Evolutionary conservation across 2,113 vertebrate species (phyloP), one percentile per base, ranked within the genome.

Genomic region (Bufo gargarizans): DNA sequence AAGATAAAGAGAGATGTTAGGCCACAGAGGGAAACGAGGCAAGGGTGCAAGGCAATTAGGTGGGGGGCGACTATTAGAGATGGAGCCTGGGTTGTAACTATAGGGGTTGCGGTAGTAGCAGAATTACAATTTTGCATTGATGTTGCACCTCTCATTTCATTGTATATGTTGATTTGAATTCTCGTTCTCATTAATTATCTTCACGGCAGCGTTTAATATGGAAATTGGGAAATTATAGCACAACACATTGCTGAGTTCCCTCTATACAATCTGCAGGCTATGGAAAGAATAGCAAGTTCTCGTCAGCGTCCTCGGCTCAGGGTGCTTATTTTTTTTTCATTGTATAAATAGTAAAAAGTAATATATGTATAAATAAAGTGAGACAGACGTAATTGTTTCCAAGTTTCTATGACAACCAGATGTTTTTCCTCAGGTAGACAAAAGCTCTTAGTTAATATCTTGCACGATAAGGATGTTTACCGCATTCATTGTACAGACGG

Each of bases 401-500:
- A 67, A 49, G 58, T 86, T 86, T 86, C 74, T 76, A 61, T 77
- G 74, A 53, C 85, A 43, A 85, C 84, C 84, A 86, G 85, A 78
- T 86, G 85, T 86, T 86, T 86, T 86, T 20, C 45, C 33, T 47
- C 85, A 78, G 85, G 85, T 86, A 86, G 45, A 86, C 45, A 74
- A 85, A 74, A 49, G 47, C 58, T 20, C 13, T 49, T 77, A 53
- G 78, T 77, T 78, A 65, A 50, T 77, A 78, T 77, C 74, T 78
- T 65, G 7, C n/a, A 20, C 74, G 85, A 86, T 86, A 86, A 78
- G 74, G 55, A 43, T 85, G 84, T 85, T 85, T 85, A 85, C 55
- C 55, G 69, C 50, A 47, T 47, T 85, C 71, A 74, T 85, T 85
- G 84, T 85, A 74, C 33, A 45, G 71, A 45, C 53, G 72, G 45